phyloP scores from a whole-genome alignment of 2,797 vertebrate genomes.

The Taeniopygia guttata region DNA sequence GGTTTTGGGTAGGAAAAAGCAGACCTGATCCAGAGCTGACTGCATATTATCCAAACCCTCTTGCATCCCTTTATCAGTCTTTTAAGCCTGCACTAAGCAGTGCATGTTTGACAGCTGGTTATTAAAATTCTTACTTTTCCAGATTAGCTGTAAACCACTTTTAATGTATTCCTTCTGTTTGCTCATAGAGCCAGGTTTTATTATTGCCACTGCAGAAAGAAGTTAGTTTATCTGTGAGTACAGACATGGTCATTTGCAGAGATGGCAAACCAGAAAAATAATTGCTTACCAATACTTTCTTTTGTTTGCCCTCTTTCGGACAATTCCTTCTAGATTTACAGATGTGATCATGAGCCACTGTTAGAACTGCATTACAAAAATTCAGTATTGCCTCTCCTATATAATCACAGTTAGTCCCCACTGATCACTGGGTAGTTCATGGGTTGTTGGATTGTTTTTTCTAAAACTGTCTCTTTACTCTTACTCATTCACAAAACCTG shows the following conservation, averaged over 20 bases:
- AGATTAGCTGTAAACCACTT: constrained; percentile 12
- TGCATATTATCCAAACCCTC: neutral
- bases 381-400: neutral
- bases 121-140: constrained; percentile 18
- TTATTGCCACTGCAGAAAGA: neutral
- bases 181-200: neutral
- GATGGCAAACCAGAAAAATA: constrained; percentile 10
- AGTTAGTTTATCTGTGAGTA: constrained; percentile 29
- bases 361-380: neutral
- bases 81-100: neutral
- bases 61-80: neutral
- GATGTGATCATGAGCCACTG: neutral
- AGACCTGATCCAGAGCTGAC: neutral
- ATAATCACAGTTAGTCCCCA: neutral
- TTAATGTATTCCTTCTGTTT: constrained; percentile 39
- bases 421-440: neutral
- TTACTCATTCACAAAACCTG: neutral
- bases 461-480: neutral
- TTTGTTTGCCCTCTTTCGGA: neutral
- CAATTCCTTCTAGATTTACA: neutral
- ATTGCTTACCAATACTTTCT: neutral
- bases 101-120: neutral
- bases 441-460: neutral
- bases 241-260: neutral
- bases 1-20: neutral